Evolutionary conservation across 64 coral and sea anemone genomes (phyloP), one percentile per base, ranked within the genome.

Genomic region (Porites australiensis): DNA sequence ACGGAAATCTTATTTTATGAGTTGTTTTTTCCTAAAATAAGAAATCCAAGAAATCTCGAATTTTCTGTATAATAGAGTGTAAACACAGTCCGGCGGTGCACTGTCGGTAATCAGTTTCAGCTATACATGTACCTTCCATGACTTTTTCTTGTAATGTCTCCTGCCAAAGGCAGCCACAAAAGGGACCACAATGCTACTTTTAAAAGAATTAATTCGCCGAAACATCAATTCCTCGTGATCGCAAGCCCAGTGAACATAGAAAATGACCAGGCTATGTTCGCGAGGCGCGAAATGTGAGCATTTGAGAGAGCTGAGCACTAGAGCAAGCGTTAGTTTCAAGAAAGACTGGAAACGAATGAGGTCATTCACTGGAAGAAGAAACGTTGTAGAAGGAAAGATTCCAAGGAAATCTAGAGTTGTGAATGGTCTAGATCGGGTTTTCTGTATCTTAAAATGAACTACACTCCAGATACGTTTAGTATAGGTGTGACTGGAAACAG

Each of bases 401-500:
- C 16, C 13, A 0, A 11, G 16, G 0, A 13, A 15, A n/a, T 69
- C 53, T 11, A 57, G 11, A 57, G 66, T 21, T 69, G 66, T 20
- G 5, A 80, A 60, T 37, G 6, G 12, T 19, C 23, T 58, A 13
- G 8, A 6, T 37, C 1, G 13, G 12, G 21, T 43, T 61, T 60
- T 60, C 8, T 22, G 19, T 19, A 61, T 89, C 64, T 13, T 12
- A 75, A 84, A 75, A 93, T 93, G 91, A 93, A 93, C 8, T 94
- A 94, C 53, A 97, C 95, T 11, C 79, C 95, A 88, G 95, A 97
- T 20, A 90, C 90, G 57, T 97, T 97, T 77, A 91, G 62, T 20
- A n/a, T 97, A 62, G 92, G 95, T 6, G 82, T 71, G 13, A 55
- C 86, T 63, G 92, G 92, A 66, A 77, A 83, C 4, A 86, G 88